phyloP scores from a whole-genome alignment of 2,113 vertebrate genomes.

The Brienomyrus brachyistius region DNA sequence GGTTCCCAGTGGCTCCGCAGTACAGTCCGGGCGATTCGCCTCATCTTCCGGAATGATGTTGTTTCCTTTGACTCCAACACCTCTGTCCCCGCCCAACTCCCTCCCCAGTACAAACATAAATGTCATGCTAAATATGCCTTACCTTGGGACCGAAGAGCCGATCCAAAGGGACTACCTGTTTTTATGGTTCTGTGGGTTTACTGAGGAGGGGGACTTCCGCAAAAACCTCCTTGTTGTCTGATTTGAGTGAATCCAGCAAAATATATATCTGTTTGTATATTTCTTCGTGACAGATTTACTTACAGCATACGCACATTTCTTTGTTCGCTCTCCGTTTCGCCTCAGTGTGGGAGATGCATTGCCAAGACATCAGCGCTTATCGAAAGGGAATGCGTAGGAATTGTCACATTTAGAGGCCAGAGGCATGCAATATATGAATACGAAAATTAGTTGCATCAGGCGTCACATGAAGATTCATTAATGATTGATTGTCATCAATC shows the following conservation, averaged over 20 bases:
- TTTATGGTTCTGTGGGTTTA: neutral
- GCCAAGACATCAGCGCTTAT: too few species aligned
- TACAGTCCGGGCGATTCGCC: neutral
- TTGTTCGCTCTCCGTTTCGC: neutral
- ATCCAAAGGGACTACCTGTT: neutral
- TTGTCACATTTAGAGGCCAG: neutral
- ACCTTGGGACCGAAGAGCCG: neutral
- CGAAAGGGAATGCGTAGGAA: neutral
- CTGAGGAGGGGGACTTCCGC: neutral
- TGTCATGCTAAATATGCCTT: neutral
- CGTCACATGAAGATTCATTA: neutral
- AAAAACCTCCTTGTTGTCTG: neutral
- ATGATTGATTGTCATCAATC: neutral
- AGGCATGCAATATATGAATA: neutral
- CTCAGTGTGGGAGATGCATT: neutral
- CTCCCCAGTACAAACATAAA: neutral
- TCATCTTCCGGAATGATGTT: neutral
- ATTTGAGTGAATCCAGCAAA: neutral
- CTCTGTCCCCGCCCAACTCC: neutral
- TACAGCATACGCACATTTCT: neutral
- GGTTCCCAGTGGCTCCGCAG: neutral
- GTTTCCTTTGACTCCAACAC: neutral
- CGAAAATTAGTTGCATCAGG: neutral
- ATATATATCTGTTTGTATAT: neutral
- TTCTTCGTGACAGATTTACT: neutral